Conservation (phyloP, 2,113 vertebrate species). For the Harpagus bidentatus region DNA sequence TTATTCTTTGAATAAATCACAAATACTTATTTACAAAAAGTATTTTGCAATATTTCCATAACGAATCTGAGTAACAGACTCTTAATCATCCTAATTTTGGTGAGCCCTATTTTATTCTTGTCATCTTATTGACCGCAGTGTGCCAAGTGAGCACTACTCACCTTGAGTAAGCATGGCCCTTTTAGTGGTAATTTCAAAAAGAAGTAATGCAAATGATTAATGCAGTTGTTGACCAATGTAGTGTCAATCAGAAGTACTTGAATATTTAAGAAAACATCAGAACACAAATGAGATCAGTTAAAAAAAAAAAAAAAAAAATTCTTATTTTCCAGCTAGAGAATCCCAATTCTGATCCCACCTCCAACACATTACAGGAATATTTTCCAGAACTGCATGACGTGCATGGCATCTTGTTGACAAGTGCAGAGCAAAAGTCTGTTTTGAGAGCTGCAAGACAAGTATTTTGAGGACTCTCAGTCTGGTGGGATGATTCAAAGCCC, state of each 20-base stretch:
- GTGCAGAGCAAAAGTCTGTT: not conserved
- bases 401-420: not conserved
- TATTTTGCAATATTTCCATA: not conserved
- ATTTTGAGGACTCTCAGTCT: not conserved
- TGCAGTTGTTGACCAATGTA: not conserved
- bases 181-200: not conserved
- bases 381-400: not conserved
- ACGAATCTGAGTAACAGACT: not conserved
- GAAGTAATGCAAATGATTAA: not conserved
- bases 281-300: not conserved
- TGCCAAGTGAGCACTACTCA: not conserved
- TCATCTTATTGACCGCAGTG: not conserved
- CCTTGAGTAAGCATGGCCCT: not conserved
- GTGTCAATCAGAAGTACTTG: not conserved
- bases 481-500: not conserved
- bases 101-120: not conserved
- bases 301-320: not conserved
- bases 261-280: not conserved
- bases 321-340: not conserved
- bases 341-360: not conserved
- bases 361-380: not conserved
- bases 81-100: not conserved
- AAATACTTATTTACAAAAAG: not conserved
- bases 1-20: not conserved
- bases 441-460: not conserved